A percentile compares a stretch with the other conserved stretches of the same genome.
Evolutionary conservation across 2,888 invertebrate genomes (phyloP).

Genomic region (Acrobasis consociella): DNA sequence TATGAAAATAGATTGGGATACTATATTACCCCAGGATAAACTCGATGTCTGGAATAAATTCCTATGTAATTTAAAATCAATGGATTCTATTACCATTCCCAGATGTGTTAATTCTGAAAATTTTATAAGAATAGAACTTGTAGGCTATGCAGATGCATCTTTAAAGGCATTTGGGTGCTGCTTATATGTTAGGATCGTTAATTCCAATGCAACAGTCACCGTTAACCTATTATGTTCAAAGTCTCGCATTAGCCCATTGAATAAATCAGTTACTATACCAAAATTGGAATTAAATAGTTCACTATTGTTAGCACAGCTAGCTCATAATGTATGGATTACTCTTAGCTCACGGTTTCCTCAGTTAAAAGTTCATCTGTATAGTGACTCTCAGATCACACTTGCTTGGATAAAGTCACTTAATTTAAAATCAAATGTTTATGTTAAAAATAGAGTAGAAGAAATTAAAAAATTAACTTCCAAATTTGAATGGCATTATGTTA

Average conservation of each 20-base stretch:
- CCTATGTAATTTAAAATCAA: no score
- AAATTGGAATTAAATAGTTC: background rate
- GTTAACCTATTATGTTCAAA: no score
- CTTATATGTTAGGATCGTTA: no score
- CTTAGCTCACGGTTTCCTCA: no score
- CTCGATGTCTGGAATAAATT: no score
- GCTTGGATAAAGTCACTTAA: slow-evolving; percentile 13
- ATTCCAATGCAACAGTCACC: no score
- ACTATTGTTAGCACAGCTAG: no score
- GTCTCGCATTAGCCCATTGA: background rate
- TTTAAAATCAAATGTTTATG: background rate
- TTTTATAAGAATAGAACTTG: no score
- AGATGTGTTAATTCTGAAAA: no score
- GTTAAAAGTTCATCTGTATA: slow-evolving; percentile 1
- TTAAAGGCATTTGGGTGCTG: background rate
- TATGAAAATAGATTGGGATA: slow-evolving; percentile 8
- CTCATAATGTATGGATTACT: no score
- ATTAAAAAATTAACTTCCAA: background rate
- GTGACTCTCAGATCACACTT: slow-evolving; percentile 12
- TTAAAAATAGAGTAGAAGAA: background rate
- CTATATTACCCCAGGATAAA: background rate
- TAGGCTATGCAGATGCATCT: slow-evolving; percentile 14
- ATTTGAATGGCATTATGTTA: no score
- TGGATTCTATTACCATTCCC: no score
- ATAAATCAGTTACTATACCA: background rate